A percentile compares a stretch with the other conserved stretches of the same genome.
These are phyloP conservation scores for Sebastes glaucus DNA, from an alignment of 2,797 vertebrate genomes.

Conservation along the genomic window DNA sequence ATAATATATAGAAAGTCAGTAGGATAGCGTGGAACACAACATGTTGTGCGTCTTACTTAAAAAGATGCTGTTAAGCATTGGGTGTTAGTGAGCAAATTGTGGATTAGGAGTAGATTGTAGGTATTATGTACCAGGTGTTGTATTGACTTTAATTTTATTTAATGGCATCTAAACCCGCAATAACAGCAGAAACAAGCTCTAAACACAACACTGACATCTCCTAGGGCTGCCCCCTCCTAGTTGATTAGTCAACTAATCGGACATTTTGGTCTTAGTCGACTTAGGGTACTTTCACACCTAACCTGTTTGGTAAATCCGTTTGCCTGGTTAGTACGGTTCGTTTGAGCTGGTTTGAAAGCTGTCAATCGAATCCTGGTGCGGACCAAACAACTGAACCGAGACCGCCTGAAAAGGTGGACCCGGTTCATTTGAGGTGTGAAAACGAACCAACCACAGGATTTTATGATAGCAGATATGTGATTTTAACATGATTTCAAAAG, in stretches of 20 bases:
- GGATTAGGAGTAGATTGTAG: conserved; percentile 41
- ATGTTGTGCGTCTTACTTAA: conserved; percentile 36
- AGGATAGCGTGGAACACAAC: conserved; percentile 12
- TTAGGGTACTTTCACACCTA: not conserved
- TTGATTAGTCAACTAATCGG: not conserved
- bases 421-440: no score
- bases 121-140: conserved; percentile 39
- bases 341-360: not conserved
- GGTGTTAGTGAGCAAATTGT: conserved; percentile 36
- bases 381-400: not conserved
- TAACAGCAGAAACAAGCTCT: not conserved
- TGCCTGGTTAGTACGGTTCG: not conserved
- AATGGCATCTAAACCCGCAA: not conserved
- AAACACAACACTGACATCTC: not conserved
- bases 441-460: no score
- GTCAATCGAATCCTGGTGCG: fast-evolving
- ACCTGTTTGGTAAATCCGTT: not conserved
- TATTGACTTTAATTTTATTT: conserved; percentile 24
- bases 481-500: no score
- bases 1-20: conserved; percentile 31
- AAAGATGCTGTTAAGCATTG: conserved; percentile 27
- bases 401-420: no score
- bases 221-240: not conserved
- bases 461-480: no score
- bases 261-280: not conserved